Percentiles rank a stretch among this genome's conserved stretches.
phyloP scores from a whole-genome alignment of 1,140 invertebrate genomes.

The Orius insidiosus region DNA sequence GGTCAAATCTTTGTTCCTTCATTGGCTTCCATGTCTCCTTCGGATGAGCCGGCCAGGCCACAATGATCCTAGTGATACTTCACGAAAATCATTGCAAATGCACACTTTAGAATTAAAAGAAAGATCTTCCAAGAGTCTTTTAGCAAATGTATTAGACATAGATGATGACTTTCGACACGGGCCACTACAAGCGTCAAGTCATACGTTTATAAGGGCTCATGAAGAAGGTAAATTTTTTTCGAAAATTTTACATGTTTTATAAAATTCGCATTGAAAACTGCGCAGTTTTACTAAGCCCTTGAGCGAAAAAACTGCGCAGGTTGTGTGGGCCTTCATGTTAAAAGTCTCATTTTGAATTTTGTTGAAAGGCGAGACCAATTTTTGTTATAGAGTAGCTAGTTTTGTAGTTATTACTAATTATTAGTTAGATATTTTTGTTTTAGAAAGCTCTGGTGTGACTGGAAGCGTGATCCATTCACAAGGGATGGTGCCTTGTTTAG shows the following conservation, averaged over 20 bases:
- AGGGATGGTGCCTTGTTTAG: slow-evolving; percentile 37
- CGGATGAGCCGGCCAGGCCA: slow-evolving; percentile 74
- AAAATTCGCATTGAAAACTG: no score
- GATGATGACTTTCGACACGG: slow-evolving; percentile 75
- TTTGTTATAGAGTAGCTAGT: no score
- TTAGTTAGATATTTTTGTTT: no score
- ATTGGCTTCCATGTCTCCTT: slow-evolving; percentile 90
- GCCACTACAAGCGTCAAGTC: slow-evolving; percentile 28
- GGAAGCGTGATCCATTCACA: slow-evolving; percentile 24
- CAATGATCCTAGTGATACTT: slow-evolving; percentile 31
- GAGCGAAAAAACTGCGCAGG: no score
- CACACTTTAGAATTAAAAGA: slow-evolving; percentile 51
- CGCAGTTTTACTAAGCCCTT: no score
- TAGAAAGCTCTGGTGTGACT: slow-evolving; percentile 11
- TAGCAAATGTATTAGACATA: slow-evolving; percentile 87
- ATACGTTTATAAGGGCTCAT: slow-evolving; percentile 29
- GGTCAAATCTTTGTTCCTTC: slow-evolving; percentile 82
- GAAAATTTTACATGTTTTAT: no score
- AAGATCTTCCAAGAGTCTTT: slow-evolving; percentile 63
- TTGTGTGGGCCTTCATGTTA: no score
- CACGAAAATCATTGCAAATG: slow-evolving; percentile 46
- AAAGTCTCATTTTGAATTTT: no score
- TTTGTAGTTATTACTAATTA: no score
- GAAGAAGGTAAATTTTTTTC: slow-evolving; percentile 28
- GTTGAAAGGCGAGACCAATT: no score